Evolutionary conservation across 2,888 invertebrate genomes (phyloP).

Genomic region (Empis stercorea): DNA sequence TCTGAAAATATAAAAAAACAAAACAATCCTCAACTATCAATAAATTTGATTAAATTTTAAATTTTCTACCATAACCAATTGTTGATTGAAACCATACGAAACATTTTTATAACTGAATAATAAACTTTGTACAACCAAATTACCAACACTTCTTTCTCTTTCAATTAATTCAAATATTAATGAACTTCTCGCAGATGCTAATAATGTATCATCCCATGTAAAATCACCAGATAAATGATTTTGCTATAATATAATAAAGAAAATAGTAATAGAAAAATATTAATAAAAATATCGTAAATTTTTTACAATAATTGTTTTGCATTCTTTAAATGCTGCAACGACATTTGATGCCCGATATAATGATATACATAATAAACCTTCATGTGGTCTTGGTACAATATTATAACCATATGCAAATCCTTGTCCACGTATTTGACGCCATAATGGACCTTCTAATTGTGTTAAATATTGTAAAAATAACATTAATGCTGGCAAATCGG

Average conservation of each 20-base stretch:
- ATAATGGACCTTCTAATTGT: conserved; percentile 57
- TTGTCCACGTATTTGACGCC: conserved; percentile 73
- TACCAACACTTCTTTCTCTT: conserved; percentile 63
- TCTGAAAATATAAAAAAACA: conserved; percentile 33
- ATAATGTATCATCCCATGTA: conserved; percentile 57
- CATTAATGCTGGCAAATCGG: conserved; percentile 58
- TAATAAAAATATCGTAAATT: not conserved
- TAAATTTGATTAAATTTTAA: not conserved
- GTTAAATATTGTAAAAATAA: conserved; percentile 76
- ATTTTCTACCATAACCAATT: conserved; percentile 11
- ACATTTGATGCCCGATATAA: conserved; percentile 68
- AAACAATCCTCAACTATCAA: too few relatives aligned
- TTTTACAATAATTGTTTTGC: conserved; percentile 56
- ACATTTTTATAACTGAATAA: conserved; percentile 56
- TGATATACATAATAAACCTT: conserved; percentile 58
- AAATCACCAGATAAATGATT: conserved; percentile 10
- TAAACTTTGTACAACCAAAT: conserved; percentile 59
- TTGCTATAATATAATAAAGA: conserved; percentile 4
- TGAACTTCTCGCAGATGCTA: conserved; percentile 75
- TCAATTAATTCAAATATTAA: conserved; percentile 78
- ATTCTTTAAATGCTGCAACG: conserved; percentile 64
- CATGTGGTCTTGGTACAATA: conserved; percentile 47
- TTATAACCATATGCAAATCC: conserved; percentile 74
- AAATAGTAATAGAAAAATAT: not conserved
- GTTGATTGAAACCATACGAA: conserved; percentile 46